Evolutionary conservation across 2,888 invertebrate genomes (phyloP).

Genomic region (Clunio marinus): DNA sequence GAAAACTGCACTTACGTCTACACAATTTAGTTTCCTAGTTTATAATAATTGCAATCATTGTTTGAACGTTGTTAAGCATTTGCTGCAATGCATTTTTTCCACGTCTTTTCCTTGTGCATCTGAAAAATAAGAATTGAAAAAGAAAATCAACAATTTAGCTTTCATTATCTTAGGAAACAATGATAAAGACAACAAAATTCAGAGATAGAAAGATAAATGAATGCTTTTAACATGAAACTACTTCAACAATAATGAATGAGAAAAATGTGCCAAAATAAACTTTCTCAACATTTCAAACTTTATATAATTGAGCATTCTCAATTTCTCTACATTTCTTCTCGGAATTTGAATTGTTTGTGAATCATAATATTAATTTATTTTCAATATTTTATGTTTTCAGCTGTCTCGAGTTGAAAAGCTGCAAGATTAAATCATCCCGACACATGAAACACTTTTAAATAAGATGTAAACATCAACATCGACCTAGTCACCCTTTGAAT

Average conservation of each 20-base stretch:
- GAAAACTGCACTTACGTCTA: constrained; percentile 3
- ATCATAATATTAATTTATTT: background rate
- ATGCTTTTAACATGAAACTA: too few species aligned
- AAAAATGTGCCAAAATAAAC: background rate
- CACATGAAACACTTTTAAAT: too few species aligned
- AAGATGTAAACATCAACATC: too few species aligned
- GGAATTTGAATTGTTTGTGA: background rate
- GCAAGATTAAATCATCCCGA: too few species aligned
- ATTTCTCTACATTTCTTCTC: background rate
- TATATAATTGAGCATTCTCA: background rate
- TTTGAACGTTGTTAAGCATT: constrained; percentile 29
- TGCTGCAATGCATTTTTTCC: constrained; percentile 32
- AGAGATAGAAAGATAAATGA: too few species aligned
- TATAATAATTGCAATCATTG: constrained; percentile 30
- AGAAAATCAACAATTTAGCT: constrained; percentile 32
- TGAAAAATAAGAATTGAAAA: constrained; percentile 18
- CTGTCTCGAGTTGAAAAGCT: background rate
- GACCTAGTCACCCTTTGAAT: too few species aligned
- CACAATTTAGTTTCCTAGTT: constrained; percentile 9
- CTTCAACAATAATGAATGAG: constrained; percentile 5
- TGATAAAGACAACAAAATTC: background rate
- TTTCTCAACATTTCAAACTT: background rate
- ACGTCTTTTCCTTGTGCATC: background rate
- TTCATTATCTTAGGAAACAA: constrained; percentile 30
- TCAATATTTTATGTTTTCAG: too few species aligned